Evolutionary conservation across 2,113 vertebrate genomes (phyloP).

Genomic region (Naja naja): DNA sequence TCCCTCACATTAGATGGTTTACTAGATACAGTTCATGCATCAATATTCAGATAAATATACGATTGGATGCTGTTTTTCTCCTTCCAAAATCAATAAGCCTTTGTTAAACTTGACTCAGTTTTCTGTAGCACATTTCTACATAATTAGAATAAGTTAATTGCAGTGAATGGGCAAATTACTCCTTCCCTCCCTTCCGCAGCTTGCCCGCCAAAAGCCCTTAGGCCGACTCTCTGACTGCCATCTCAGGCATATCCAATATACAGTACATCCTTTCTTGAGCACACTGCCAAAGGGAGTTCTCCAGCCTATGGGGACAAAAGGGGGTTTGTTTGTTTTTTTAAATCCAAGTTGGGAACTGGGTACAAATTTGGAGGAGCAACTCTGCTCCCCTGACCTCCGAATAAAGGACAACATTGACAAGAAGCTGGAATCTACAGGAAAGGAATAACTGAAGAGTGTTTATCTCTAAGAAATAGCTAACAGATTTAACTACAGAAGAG

Average conservation of each 20-base stretch:
- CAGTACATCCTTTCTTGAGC: background rate
- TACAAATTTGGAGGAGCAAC: background rate
- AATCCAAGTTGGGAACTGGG: background rate
- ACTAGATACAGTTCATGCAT: background rate
- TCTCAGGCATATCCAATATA: background rate
- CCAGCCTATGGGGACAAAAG: background rate
- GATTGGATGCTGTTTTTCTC: background rate
- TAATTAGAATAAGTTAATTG: background rate
- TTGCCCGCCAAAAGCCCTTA: background rate
- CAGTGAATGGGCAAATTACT: background rate
- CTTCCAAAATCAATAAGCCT: background rate
- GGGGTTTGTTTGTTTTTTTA: background rate
- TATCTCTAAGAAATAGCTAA: background rate
- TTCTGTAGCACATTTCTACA: background rate
- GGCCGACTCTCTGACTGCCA: background rate
- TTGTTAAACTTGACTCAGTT: background rate
- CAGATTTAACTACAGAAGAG: background rate
- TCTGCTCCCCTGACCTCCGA: background rate
- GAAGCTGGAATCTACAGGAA: background rate
- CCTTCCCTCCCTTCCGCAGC: background rate
- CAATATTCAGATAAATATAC: constrained; percentile 14
- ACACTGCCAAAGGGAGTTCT: background rate
- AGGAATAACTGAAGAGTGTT: background rate
- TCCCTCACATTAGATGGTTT: background rate
- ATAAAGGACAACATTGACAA: background rate